Evolutionary conservation across 1,140 invertebrate species (phyloP).

Genomic region (Papilio xuthus): DNA sequence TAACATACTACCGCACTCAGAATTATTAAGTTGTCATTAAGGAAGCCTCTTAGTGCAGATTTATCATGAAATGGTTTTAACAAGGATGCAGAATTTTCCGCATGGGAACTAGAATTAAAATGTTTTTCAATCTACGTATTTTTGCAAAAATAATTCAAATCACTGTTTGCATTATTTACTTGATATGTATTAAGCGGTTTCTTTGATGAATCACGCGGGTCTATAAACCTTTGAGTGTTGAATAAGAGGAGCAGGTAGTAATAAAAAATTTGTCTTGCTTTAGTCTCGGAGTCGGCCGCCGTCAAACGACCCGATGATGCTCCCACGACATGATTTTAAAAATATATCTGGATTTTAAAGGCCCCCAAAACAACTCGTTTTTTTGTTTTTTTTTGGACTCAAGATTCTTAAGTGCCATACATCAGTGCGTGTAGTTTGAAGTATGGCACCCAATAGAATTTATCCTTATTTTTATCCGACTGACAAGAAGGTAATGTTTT

Average conservation of each 20-base stretch:
- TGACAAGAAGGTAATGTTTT: too few species aligned
- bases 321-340: constrained; percentile 75
- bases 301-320: constrained; percentile 65
- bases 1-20: not conserved
- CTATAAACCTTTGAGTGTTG: constrained; percentile 71
- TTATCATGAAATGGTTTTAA: not conserved
- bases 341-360: constrained; percentile 69
- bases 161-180: not conserved
- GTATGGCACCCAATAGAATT: constrained; percentile 25
- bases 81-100: not conserved
- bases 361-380: constrained; percentile 52
- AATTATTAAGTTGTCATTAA: not conserved
- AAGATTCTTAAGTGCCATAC: constrained; percentile 40
- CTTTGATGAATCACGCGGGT: constrained; percentile 61
- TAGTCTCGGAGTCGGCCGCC: constrained; percentile 56
- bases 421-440: constrained; percentile 22
- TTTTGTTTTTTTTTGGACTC: constrained; percentile 46
- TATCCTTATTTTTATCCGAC: constrained; percentile 32
- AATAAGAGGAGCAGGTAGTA: constrained; percentile 71
- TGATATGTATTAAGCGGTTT: constrained; percentile 48
- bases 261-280: constrained; percentile 69
- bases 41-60: not conserved
- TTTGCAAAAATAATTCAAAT: not conserved
- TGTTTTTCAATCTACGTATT: not conserved
- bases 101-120: too few species aligned